A percentile compares a stretch with the other conserved stretches of the same genome.
Conservation (phyloP, 2,888 invertebrate genomes). For the Drosophila kuntzei region DNA sequence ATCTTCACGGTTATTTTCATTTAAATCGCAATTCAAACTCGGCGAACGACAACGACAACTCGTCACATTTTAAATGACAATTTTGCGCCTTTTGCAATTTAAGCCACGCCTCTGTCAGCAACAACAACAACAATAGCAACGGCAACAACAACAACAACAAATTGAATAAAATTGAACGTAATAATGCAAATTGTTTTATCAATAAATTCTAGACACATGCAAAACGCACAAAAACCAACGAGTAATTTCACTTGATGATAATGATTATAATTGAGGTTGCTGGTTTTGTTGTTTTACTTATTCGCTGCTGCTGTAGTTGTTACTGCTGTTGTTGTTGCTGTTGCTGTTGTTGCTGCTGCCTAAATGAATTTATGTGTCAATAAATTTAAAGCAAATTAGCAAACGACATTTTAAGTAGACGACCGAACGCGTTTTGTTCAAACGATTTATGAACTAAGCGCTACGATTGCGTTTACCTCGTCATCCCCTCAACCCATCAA, state of each 20-base stretch:
- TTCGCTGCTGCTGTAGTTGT: conserved; percentile 26
- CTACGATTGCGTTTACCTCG: conserved; percentile 20
- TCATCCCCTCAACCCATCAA: neutral
- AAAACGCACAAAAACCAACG: conserved; percentile 32
- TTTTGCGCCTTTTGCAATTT: conserved; percentile 69
- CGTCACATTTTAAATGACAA: conserved; percentile 78
- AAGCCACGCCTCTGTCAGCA: conserved; percentile 5
- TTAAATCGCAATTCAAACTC: conserved; percentile 75
- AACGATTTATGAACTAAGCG: conserved; percentile 66
- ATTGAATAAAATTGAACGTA: conserved; percentile 68
- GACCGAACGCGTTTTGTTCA: conserved; percentile 54
- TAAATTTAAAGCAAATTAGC: conserved; percentile 79
- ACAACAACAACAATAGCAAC: neutral
- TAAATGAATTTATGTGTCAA: conserved; percentile 80
- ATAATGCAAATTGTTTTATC: conserved; percentile 81
- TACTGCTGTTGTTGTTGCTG: conserved; percentile 17
- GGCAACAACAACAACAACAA: conserved; percentile 10
- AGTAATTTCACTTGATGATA: conserved; percentile 38
- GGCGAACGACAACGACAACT: conserved; percentile 35
- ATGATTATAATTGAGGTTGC: conserved; percentile 20
- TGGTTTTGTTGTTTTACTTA: conserved; percentile 10
- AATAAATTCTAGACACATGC: conserved; percentile 77
- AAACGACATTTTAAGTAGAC: conserved; percentile 75
- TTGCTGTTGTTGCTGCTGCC: conserved; percentile 31
- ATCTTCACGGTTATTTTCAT: conserved; percentile 82